Percentiles rank a stretch among this genome's conserved stretches.
phyloP scores from a whole-genome alignment of 2,797 vertebrate genomes.

The Synaphobranchus kaupii region DNA sequence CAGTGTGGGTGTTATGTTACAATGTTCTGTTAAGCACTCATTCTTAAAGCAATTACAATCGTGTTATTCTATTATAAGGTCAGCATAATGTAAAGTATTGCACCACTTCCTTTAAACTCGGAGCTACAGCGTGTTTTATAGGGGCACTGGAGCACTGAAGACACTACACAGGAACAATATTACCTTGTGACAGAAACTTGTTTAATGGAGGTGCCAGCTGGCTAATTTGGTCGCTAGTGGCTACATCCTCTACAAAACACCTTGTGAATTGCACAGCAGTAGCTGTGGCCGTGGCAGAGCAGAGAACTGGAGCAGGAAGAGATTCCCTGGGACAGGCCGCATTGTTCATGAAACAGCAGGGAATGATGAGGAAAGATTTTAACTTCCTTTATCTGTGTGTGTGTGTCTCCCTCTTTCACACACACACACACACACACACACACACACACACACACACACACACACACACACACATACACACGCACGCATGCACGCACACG shows the following conservation, averaged over 20 bases:
- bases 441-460: neutral
- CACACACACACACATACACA: too few species aligned
- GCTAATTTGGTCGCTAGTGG: slow-evolving; percentile 65
- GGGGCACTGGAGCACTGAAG: neutral
- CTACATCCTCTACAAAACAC: slow-evolving; percentile 55
- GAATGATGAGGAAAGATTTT: neutral
- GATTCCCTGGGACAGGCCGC: slow-evolving; percentile 2
- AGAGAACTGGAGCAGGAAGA: slow-evolving; percentile 3
- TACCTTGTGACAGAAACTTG: slow-evolving; percentile 43
- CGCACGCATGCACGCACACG: too few species aligned
- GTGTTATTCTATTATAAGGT: neutral
- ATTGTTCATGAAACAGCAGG: slow-evolving; percentile 12
- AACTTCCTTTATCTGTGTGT: neutral
- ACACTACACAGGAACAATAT: slow-evolving; percentile 4
- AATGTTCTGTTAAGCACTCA: neutral
- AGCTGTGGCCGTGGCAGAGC: slow-evolving; percentile 35
- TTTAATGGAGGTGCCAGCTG: slow-evolving; percentile 52
- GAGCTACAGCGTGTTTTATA: neutral
- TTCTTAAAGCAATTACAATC: neutral
- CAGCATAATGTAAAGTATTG: neutral
- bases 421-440: neutral
- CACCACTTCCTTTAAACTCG: neutral
- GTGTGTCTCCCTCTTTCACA: neutral
- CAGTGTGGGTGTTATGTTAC: neutral
- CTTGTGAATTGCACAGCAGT: slow-evolving; percentile 54